These are phyloP conservation scores for Lutraria rhynchaena DNA, from an alignment of 1,140 invertebrate genomes.

Conservation along the genomic window DNA sequence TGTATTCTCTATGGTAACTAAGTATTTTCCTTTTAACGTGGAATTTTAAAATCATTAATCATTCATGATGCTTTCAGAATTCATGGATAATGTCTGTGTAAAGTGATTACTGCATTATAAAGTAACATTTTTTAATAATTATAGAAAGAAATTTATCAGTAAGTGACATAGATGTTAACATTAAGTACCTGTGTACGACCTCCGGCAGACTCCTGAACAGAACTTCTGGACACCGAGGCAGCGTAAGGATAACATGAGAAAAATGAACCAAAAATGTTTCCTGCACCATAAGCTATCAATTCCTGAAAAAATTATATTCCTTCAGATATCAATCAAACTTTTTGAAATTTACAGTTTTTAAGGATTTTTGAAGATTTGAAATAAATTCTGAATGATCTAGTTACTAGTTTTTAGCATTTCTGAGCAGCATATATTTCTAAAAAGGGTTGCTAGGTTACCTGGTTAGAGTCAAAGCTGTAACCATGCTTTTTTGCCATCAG, in stretches of 20 bases:
- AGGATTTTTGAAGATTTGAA: neutral
- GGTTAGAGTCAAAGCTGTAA: conserved; percentile 80
- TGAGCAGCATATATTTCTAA: neutral
- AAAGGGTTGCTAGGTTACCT: conserved; percentile 80
- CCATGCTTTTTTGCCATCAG: conserved; percentile 80
- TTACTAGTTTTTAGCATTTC: neutral
- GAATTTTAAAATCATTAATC: no score
- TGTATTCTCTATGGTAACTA: no score
- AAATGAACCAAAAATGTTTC: conserved; percentile 77
- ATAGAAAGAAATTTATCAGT: no score
- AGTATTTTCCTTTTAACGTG: no score
- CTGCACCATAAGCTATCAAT: conserved; percentile 76
- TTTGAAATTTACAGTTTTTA: neutral
- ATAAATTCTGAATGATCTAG: neutral
- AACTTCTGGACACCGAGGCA: conserved; percentile 83
- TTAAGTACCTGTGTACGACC: conserved; percentile 83
- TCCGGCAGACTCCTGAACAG: conserved; percentile 83
- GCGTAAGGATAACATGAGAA: conserved; percentile 83
- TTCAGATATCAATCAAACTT: no score
- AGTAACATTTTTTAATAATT: no score
- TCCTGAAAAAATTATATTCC: conserved; percentile 73
- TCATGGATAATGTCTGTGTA: no score
- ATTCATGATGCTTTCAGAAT: no score
- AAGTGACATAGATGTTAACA: no score
- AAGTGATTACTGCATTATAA: no score